Evolutionary conservation across 2,797 vertebrate species (phyloP), one percentile per base, ranked within the genome.

Genomic region (Anolis apletophallus): DNA sequence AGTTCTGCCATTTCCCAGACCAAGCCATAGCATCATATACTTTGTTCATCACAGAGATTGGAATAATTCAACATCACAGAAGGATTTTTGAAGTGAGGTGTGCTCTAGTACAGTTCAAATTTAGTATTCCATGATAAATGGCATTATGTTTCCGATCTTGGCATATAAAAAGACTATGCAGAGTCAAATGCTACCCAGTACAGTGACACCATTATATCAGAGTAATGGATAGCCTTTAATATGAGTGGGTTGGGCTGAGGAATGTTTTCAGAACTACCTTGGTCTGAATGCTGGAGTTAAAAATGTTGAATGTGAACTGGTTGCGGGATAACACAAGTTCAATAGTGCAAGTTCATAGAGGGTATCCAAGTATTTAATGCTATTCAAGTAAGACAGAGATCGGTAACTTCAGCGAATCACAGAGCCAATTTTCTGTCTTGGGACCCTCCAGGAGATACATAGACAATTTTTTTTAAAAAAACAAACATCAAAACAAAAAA

Each of bases 261-360:
- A 81, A 81, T 87, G 80, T 81, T 87, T 86, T 69, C 73, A 81
- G 68, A 76, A 67, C 75, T 68, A 57, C 36, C 57, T 29, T 57
- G 72, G 81, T 75, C 29, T 67, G 19, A 76, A 29, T 32, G 57
- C 69, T 55, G 26, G 32, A 75, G 75, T 81, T 86, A 75, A 81
- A 86, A 55, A 68, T 68, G 50, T 36, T 52, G 77, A 75, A 86
- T 67, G 46, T 68, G 69, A 64, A 40, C 17, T 57, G 11, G 36
- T 34, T n/a, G 8, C 46, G 81, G 79, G n/a, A 55, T 74, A 74
- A 67, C n/a, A n/a, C 40, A 64, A 64, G n/a, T 52, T 50, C 29
- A 64, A 19, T 36, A 36, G 61, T 52, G 13, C n/a, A 69, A 61
- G 59, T 68, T 46, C 29, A 17, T 21, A 19, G 54, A 78, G 23